Percentiles rank a stretch among this genome's conserved stretches.
phyloP scores from a whole-genome alignment of 1,140 invertebrate species.

The Octopus bimaculoides region DNA sequence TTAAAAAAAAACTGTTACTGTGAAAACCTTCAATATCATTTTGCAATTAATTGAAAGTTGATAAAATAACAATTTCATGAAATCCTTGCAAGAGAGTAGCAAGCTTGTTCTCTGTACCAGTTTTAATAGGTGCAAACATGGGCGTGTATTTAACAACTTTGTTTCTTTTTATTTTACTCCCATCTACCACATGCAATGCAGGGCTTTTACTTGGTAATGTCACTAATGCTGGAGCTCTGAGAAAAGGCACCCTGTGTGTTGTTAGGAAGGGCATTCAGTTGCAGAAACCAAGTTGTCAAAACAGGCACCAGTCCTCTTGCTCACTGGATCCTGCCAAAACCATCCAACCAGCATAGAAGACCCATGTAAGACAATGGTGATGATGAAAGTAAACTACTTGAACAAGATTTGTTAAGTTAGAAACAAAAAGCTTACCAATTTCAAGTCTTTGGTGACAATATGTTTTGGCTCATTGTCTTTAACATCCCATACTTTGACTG shows the following conservation, averaged over 20 bases:
- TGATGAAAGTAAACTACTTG: conserved; percentile 34
- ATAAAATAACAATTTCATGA: not conserved
- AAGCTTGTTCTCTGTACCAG: too few relatives aligned
- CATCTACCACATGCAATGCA: too few relatives aligned
- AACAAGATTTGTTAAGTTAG: conserved; percentile 28
- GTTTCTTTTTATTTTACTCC: too few relatives aligned
- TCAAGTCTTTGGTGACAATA: conserved; percentile 48
- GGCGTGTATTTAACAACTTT: too few relatives aligned
- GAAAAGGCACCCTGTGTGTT: not conserved
- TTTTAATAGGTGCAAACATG: too few relatives aligned
- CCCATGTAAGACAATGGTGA: conserved; percentile 27
- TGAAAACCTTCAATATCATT: not conserved
- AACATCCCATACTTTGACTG: conserved; percentile 78
- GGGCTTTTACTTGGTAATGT: too few relatives aligned
- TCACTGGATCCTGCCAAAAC: not conserved
- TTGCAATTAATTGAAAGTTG: not conserved
- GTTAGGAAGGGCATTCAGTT: not conserved
- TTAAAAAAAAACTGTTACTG: not conserved
- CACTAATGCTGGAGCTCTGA: not conserved
- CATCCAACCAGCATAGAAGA: not conserved
- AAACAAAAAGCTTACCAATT: conserved; percentile 33
- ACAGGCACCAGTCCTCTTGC: not conserved
- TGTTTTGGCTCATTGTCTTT: conserved; percentile 49
- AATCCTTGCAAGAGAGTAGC: too few relatives aligned
- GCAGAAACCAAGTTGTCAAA: not conserved